Evolutionary conservation across 2,888 invertebrate genomes (phyloP), one percentile per base, ranked within the genome.

Genomic region (Strigamia transsilvanica): DNA sequence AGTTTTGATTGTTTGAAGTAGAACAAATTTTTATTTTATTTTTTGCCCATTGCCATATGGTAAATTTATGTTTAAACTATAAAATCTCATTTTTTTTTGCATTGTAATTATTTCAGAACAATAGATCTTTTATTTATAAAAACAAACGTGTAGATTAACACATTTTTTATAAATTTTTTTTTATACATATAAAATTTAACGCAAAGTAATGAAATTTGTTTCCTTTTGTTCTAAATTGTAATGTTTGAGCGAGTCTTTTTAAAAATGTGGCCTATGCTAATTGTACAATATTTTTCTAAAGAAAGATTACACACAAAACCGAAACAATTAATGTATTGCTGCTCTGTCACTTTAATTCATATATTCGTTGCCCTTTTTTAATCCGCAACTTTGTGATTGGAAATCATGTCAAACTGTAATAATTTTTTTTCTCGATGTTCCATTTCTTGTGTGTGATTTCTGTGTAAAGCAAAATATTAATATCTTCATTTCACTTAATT

Each of bases 251-350:
- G 46, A n/a, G 15, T 56, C n/a, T 56, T 18, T 18, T 56, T 56
- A 18, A 18, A n/a, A 56, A 56, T 9, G 56, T 56, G 56, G 56
- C 56, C 56, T 56, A 56, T n/a, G 18, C 56, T 56, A 56, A 56
- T 56, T 56, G 56, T 56, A 56, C 56, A 56, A 56, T 56, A 56
- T 56, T 56, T 56, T 56, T 56, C 56, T 56, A 56, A 56, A n/a
- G 21, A 56, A 56, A 18, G 18, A 18, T 18, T n/a, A 38, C 18
- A 56, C 56, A 56, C 56, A n/a, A 46, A 46, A 46, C 38, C 56
- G 15, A 46, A 46, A 46, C 38, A 46, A 46, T 46, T n/a, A 12
- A 56, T 56, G 56, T 56, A 18, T 56, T 56, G n/a, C 56, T 18
- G 56, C 9, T n/a, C n/a, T 56, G 9, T n/a, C 56, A 56, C 18